These are phyloP conservation scores for Balearica regulorum DNA, from an alignment of 2,797 vertebrate genomes.

Conservation along the genomic window DNA sequence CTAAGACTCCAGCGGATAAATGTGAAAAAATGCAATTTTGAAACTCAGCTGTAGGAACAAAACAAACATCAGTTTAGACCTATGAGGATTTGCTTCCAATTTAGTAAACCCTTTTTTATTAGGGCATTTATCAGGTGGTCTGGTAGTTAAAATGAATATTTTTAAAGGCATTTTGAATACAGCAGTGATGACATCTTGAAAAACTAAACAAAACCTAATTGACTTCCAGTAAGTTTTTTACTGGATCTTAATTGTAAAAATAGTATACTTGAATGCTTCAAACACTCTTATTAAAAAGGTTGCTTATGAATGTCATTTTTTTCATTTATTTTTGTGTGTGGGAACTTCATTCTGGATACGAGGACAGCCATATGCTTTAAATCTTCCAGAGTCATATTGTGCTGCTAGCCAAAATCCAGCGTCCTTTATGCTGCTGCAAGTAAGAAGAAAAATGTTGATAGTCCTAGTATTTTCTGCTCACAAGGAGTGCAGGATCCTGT, in stretches of 20 bases:
- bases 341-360: neutral
- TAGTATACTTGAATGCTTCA: neutral
- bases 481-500: neutral
- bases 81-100: neutral
- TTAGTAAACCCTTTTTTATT: neutral
- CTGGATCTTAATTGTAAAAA: neutral
- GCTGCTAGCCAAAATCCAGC: neutral
- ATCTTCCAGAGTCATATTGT: neutral
- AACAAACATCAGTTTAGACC: neutral
- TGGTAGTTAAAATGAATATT: neutral
- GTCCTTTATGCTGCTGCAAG: neutral
- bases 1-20: neutral
- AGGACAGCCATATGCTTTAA: neutral
- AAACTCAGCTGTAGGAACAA: neutral
- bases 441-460: neutral
- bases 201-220: neutral
- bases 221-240: neutral
- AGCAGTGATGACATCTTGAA: neutral
- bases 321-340: neutral
- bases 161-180: neutral
- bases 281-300: neutral
- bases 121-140: neutral
- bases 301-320: neutral
- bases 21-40: neutral
- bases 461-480: neutral